Evolutionary conservation across 2,888 invertebrate genomes (phyloP), one percentile per base, ranked within the genome.

Genomic region (Xestoiulus laeticollis): DNA sequence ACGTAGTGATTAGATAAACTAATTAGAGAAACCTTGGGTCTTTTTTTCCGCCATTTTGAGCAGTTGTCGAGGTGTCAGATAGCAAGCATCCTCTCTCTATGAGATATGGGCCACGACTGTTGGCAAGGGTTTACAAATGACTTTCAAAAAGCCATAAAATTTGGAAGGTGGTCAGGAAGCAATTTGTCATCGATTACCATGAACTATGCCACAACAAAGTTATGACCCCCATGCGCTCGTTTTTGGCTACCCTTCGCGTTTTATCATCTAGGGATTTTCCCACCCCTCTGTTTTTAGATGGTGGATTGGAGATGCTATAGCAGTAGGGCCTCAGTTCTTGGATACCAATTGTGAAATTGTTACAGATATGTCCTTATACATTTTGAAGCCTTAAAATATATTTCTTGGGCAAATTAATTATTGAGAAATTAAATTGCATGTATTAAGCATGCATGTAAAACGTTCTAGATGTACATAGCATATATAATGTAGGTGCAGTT

Each of bases 161-260:
- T 84, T 84, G 33, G 84, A 84, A 84, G 84, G 84, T 84, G 84
- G 84, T 84, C 84, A 84, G 84, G 84, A 84, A 84, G 84, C 84
- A 84, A 84, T 84, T 84, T 38, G 84, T 84, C 84, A 38, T 84
- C 84, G 84, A 84, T 84, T 84, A 84, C 59, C 59, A n/a, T 59
- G 59, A 59, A 59, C 59, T 59, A n/a, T 59, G 59, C 59, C 59
- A 59, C 59, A n/a, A 59, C 59, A 59, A 59, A 59, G n/a, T 59
- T 59, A 59, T 59, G 59, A 59, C 22, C 59, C 59, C n/a, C 19
- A 48, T 48, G 8, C 59, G n/a, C 59, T 59, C 19, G 3, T 59
- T 59, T 59, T 59, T 59, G 59, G 59, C 59, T 59, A 59, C 59
- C 59, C 59, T 59, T n/a, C n/a, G 6, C n/a, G 59, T 6, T 59